A percentile compares a stretch with the other conserved stretches of the same genome.
phyloP scores from a whole-genome alignment of 2,797 vertebrate genomes.

The Masticophis lateralis region DNA sequence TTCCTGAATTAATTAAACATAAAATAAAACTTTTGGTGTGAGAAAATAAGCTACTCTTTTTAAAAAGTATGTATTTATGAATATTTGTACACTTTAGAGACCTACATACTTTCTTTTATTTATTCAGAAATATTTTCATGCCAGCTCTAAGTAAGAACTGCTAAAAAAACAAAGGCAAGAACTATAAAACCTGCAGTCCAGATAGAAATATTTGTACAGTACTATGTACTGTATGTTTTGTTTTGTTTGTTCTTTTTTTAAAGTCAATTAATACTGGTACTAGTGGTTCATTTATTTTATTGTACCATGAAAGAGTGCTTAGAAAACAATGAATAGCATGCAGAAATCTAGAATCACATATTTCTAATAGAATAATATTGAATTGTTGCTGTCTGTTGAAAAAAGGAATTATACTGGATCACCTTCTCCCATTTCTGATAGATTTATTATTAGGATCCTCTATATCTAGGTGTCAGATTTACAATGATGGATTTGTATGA shows the following conservation, averaged over 20 bases:
- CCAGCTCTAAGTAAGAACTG: neutral
- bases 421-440: neutral
- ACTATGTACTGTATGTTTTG: neutral
- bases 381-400: neutral
- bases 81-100: neutral
- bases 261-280: slow-evolving; percentile 1
- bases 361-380: neutral
- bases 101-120: neutral
- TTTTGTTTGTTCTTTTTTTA: slow-evolving; percentile 9
- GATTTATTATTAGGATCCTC: neutral
- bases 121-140: neutral
- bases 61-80: neutral
- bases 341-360: slow-evolving; percentile 17
- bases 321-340: slow-evolving; percentile 26
- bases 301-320: slow-evolving; percentile 23
- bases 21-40: neutral
- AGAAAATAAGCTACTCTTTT: neutral
- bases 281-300: slow-evolving; percentile 6
- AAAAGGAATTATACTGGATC: neutral
- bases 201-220: neutral
- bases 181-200: neutral
- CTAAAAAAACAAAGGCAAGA: neutral
- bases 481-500: neutral
- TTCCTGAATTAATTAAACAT: neutral
- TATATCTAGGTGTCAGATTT: neutral